phyloP scores from a whole-genome alignment of 2,113 vertebrate genomes.

The Prochilodus magdalenae region DNA sequence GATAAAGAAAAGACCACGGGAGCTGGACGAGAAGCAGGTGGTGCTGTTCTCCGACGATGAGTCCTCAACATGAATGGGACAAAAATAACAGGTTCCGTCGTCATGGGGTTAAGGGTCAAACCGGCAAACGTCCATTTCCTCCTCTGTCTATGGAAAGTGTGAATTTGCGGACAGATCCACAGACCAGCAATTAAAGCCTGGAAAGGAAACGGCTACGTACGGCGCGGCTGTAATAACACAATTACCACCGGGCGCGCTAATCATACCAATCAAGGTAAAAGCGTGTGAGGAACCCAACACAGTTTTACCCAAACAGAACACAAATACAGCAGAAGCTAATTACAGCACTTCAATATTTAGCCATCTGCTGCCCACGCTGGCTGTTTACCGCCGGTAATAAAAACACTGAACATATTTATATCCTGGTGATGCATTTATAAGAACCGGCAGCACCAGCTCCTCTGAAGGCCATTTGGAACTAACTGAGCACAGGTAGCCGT shows the following conservation, averaged over 20 bases:
- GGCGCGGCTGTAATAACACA: background rate
- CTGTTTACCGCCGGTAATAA: background rate
- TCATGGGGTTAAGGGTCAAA: background rate
- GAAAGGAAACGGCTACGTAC: background rate
- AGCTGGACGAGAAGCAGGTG: background rate
- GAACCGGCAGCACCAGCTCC: background rate
- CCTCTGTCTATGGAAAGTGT: background rate
- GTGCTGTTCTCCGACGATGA: background rate
- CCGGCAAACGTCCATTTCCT: background rate
- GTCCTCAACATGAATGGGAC: background rate
- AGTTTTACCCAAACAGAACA: background rate
- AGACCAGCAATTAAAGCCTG: background rate
- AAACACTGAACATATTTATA: background rate
- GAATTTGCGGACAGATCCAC: background rate
- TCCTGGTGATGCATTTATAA: too few species aligned
- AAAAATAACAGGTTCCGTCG: background rate
- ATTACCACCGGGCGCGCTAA: background rate
- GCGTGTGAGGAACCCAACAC: background rate
- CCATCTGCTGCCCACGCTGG: background rate
- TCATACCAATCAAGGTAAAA: constrained; percentile 6
- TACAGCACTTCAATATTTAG: background rate
- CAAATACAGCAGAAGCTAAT: background rate
- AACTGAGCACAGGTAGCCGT: too few species aligned
- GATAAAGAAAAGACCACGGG: background rate
- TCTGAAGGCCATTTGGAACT: background rate